These are phyloP conservation scores for Chrysotoxum bicinctum DNA, from an alignment of 2,888 invertebrate species.

Conservation along the genomic window DNA sequence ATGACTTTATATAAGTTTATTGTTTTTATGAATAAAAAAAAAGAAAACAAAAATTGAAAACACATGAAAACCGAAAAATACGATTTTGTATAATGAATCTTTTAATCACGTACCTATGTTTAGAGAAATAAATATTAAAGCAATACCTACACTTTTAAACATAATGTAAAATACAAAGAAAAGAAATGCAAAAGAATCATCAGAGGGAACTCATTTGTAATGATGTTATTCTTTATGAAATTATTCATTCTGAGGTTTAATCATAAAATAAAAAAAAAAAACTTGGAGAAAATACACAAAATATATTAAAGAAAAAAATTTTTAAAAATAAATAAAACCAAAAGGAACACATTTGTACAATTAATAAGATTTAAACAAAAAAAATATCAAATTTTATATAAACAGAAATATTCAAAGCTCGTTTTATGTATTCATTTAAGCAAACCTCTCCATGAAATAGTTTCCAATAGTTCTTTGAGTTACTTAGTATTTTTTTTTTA, in stretches of 20 bases:
- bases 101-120: constrained; percentile 71
- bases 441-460: neutral
- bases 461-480: neutral
- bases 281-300: constrained; percentile 27
- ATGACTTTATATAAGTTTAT: constrained; percentile 31
- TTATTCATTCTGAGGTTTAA: constrained; percentile 60
- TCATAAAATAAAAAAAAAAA: constrained; percentile 44
- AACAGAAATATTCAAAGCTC: constrained; percentile 7
- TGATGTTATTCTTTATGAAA: constrained; percentile 59
- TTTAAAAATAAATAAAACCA: neutral
- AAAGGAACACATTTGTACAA: constrained; percentile 52
- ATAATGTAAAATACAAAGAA: constrained; percentile 30
- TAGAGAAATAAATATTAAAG: constrained; percentile 71
- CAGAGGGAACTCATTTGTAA: constrained; percentile 38
- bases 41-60: constrained; percentile 9
- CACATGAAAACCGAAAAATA: constrained; percentile 8
- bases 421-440: neutral
- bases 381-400: constrained; percentile 48
- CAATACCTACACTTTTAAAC: constrained; percentile 72
- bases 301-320: constrained; percentile 15
- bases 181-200: neutral
- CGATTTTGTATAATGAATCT: constrained; percentile 50
- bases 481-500: neutral
- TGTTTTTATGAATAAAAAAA: constrained; percentile 40
- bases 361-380: constrained; percentile 54